A percentile compares a stretch with the other conserved stretches of the same genome.
Conservation (phyloP, 2,113 vertebrate species). For the Monopterus albus region DNA sequence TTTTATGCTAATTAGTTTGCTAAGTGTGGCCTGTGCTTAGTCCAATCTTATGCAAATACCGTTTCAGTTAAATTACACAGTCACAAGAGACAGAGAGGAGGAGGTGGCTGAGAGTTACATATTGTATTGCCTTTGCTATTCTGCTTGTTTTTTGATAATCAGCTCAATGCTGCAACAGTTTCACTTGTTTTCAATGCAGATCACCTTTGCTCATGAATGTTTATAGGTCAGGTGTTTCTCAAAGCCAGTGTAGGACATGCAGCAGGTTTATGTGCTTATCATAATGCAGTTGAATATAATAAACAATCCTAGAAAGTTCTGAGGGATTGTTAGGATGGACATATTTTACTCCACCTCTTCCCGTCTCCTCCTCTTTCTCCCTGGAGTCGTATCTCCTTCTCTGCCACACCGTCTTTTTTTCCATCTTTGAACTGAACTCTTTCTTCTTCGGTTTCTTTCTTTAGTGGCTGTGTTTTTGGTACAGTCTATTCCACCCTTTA, state of each 20-base stretch:
- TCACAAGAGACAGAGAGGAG: not conserved
- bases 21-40: not conserved
- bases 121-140: not conserved
- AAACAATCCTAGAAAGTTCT: not conserved
- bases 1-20: not conserved
- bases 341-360: slow-evolving; percentile 1
- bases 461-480: not conserved
- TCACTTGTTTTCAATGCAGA: slow-evolving; percentile 47
- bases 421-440: slow-evolving; percentile 1
- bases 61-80: not conserved
- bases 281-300: not conserved
- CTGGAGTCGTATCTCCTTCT: slow-evolving; percentile 11
- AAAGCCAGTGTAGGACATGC: not conserved
- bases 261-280: not conserved
- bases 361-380: slow-evolving; percentile 1
- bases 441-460: not conserved
- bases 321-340: not conserved
- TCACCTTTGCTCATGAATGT: slow-evolving; percentile 17
- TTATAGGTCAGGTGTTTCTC: slow-evolving; percentile 21
- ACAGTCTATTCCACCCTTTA: not conserved
- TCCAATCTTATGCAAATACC: slow-evolving; percentile 33
- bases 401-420: slow-evolving; percentile 5
- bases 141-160: slow-evolving; percentile 30
- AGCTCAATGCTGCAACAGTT: not conserved
- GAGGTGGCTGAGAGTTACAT: not conserved